Evolutionary conservation across 30 jellyfish, hydroid and myxozoan genomes (phyloP).

Genomic region (Chrysaora quinquecirrha): DNA sequence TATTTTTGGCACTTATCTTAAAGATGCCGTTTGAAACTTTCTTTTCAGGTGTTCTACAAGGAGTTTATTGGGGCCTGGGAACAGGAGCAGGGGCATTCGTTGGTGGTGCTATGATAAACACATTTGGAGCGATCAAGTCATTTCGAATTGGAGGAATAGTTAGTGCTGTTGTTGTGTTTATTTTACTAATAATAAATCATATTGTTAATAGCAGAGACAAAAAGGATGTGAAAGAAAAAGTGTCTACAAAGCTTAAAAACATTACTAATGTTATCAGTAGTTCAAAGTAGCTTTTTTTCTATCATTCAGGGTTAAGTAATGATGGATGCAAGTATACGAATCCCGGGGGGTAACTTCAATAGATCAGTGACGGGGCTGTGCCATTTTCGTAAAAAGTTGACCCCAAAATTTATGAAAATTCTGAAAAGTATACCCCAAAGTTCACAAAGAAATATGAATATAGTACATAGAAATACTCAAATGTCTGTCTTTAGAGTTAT

Average conservation of each 20-base stretch:
- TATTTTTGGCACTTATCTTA: no score
- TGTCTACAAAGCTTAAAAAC: slow-evolving; percentile 23
- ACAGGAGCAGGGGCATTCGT: slow-evolving; percentile 97
- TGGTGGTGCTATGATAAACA: slow-evolving; percentile 86
- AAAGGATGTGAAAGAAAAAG: slow-evolving; percentile 15
- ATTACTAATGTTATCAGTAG: slow-evolving; percentile 13
- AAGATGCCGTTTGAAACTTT: no score
- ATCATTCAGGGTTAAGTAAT: no score
- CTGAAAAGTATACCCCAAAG: no score
- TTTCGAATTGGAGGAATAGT: slow-evolving; percentile 87
- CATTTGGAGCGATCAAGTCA: slow-evolving; percentile 75
- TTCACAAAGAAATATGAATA: no score
- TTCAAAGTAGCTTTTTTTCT: not conserved
- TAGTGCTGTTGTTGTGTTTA: slow-evolving; percentile 55
- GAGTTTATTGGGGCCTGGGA: slow-evolving; percentile 99
- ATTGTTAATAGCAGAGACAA: slow-evolving; percentile 22
- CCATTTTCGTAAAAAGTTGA: no score
- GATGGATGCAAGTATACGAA: no score
- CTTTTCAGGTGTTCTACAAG: slow-evolving; percentile 92
- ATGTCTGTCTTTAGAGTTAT: no score
- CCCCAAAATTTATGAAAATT: no score
- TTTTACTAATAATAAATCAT: slow-evolving; percentile 29
- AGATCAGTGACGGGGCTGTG: no score
- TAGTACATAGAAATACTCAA: no score
- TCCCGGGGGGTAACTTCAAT: no score